Base-by-base conservation (phyloP, 2,113 vertebrate genomes). In the Phylloscopus trochilus region DNA sequence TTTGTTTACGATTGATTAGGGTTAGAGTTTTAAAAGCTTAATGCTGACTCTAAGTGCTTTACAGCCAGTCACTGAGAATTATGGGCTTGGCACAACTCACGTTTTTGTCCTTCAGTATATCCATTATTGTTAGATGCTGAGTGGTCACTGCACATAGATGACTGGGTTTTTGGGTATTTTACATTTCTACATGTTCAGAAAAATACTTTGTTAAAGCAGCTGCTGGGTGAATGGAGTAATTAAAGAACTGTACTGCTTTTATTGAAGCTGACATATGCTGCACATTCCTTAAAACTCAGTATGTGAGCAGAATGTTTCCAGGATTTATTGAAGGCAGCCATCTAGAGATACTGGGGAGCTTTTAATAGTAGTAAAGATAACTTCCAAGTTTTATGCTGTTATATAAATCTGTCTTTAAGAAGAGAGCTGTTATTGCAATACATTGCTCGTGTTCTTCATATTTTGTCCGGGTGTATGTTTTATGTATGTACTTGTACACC, bases 261-360 rank as follows among this genome's bases (percentile, higher is more conserved):
- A 95, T 97, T 94, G 94, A 85, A 95, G 92, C 52, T 97, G 90
- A 93, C 96, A 95, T 35, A 16, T 79, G 74, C 90, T 90, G 80
- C 77, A 84, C 21, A 19, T 87, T 92, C 77, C 37, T 84, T 80
- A 95, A 92, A 92, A 92, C 66, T 66, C 69, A 66, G 55, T 82
- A 66, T 95, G 92, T 87, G 95, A 96, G 90, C 53, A 74, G 95
- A 96, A 94, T 86, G 68, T 77, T 94, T 80, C 85, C 53, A 74
- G 64, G 82, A 83, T 95, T 94, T 95, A 94, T 83, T 88, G 70
- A 89, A 84, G 72, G 53, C 84, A 66, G 87, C 43, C 46, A 43
- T 63, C 52, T 76, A 88, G 82, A 75, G 92, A 90, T 94, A 91
- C 55, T 49, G n/a, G 60, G 10, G 44, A 90, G 91, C 72, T 94